Percentiles rank a stretch among this genome's conserved stretches.
phyloP scores from a whole-genome alignment of 2,113 vertebrate species.

The Neotragus moschatus region DNA sequence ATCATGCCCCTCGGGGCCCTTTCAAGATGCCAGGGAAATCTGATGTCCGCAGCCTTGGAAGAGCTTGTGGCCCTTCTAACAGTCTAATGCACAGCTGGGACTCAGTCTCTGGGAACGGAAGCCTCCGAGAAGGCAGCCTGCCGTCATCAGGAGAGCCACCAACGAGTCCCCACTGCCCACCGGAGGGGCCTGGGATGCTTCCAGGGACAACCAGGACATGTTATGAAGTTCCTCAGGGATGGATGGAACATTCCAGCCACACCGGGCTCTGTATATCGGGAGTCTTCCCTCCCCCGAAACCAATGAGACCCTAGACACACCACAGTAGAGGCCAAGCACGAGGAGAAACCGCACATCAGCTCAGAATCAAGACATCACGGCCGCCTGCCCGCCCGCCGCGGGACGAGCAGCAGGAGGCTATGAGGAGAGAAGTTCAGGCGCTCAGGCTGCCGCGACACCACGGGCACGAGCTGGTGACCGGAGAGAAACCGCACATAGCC shows the following conservation, averaged over 20 bases:
- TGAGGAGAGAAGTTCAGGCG: fast-evolving
- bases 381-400: background rate
- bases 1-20: background rate
- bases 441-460: too few relatives aligned
- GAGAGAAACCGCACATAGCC: fast-evolving
- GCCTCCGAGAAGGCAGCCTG: background rate
- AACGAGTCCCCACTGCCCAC: background rate
- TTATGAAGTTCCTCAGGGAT: background rate
- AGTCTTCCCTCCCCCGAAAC: background rate
- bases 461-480: fast-evolving
- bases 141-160: background rate
- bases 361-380: fast-evolving
- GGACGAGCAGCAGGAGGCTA: background rate
- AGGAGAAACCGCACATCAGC: background rate
- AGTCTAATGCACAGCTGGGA: background rate
- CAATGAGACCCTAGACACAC: background rate
- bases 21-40: background rate
- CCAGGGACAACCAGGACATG: background rate
- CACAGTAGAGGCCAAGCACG: background rate
- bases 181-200: background rate
- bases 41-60: background rate
- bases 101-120: background rate
- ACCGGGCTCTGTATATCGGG: background rate
- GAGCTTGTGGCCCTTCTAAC: background rate
- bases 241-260: background rate